Base-by-base conservation (phyloP, 2,888 invertebrate species). In the Pristionchus arcanus region DNA sequence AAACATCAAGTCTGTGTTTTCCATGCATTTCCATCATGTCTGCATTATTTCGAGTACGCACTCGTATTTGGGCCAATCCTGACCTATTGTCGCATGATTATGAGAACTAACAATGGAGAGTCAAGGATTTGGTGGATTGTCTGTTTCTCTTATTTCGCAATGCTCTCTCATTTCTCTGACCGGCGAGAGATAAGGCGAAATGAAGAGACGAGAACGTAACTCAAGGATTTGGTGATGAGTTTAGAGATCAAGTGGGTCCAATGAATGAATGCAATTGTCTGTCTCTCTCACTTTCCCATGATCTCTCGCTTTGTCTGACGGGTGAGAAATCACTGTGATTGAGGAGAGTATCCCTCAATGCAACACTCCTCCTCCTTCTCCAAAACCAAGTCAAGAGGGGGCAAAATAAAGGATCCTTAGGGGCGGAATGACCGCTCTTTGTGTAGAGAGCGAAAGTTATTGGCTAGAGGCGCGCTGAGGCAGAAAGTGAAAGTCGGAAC, bases 21-120 rank as follows among this genome's bases (percentile, higher is more conserved):
- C n/a, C 19, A 15, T 19, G 2, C 34, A 28, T 71, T 71, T 71
- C 34, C 34, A 34, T 28, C 66, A 25, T 28, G 66, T 25, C n/a
- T 66, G 66, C 16, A 68, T 31, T 21, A 49, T 49, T 49, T 49
- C 42, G 15, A 13, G 74, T 37, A 74, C 28, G n/a, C n/a, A n/a
- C n/a, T 11, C n/a, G 53, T 19, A 81, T 81, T 53, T n/a, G 49
- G 81, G 81, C 81, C 81, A 81, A 81, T 81, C 81, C 81, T 81
- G 74, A 37, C 37, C 74, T 74, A 37, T 37, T 74, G 74, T 74
- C 74, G 74, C 21, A 74, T 74, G 31, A 25, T 74, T 74, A 74
- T 74, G 19, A 11, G 37, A 74, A 37, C 19, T 37, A 74, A 74
- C 74, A 37, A 74, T 71, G 31, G 68, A 34, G 68, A 19, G 16